A percentile compares a stretch with the other conserved stretches of the same genome.
These are phyloP conservation scores for Merluccius polli DNA, from an alignment of 2,797 vertebrate genomes.

Conservation along the genomic window DNA sequence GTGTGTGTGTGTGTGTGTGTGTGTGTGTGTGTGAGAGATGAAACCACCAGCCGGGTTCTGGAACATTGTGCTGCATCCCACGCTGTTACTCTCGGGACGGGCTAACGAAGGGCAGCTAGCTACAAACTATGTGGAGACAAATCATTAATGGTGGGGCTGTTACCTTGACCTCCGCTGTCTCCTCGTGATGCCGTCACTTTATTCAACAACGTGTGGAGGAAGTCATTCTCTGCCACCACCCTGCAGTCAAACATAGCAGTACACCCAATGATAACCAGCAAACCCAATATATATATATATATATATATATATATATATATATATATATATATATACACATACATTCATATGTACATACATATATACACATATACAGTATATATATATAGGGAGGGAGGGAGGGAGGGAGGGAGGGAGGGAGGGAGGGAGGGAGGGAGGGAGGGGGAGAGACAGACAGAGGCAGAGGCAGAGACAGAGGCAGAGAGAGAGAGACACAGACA, in stretches of 20 bases:
- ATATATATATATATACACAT: slow-evolving; percentile 49
- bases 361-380: slow-evolving; percentile 9
- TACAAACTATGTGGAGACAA: too few relatives aligned
- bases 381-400: not conserved
- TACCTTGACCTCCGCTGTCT: slow-evolving; percentile 97
- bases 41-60: not conserved
- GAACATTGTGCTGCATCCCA: not conserved
- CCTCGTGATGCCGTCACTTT: slow-evolving; percentile 87
- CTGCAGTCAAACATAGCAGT: slow-evolving; percentile 61
- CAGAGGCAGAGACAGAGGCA: too few relatives aligned
- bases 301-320: not conserved
- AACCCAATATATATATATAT: not conserved
- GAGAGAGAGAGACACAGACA: not conserved
- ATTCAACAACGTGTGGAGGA: slow-evolving; percentile 87
- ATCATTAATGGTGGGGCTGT: too few relatives aligned
- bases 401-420: not conserved
- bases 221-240: slow-evolving; percentile 88
- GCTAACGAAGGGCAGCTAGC: not conserved
- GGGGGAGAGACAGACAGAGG: not conserved
- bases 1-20: not conserved
- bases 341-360: slow-evolving; percentile 67
- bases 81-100: not conserved
- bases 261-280: slow-evolving; percentile 3
- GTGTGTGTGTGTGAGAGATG: not conserved
- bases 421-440: not conserved